Percentiles rank a stretch among this genome's conserved stretches.
phyloP scores from a whole-genome alignment of 2,113 vertebrate species.

The Bufo bufo region DNA sequence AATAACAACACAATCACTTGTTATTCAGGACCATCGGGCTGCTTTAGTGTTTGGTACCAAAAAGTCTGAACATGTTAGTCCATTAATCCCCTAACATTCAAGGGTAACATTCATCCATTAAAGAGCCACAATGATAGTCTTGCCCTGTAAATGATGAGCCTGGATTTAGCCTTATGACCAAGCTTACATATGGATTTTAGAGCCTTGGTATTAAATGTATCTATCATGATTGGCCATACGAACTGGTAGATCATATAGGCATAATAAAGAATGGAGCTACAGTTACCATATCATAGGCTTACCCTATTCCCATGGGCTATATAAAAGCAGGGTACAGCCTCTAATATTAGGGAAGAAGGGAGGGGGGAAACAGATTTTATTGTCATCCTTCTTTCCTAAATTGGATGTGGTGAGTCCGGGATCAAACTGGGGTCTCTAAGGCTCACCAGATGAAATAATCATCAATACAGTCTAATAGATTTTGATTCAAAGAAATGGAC shows the following conservation, averaged over 20 bases:
- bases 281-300: too few species aligned
- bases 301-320: not conserved
- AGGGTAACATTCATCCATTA: not conserved
- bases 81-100: not conserved
- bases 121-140: not conserved
- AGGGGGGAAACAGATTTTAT: not conserved
- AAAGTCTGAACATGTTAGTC: too few species aligned
- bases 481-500: too few species aligned
- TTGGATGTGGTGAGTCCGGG: not conserved
- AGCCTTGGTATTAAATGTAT: not conserved
- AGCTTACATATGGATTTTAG: not conserved
- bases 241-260: not conserved
- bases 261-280: not conserved
- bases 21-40: constrained; percentile 62
- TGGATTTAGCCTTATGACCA: not conserved
- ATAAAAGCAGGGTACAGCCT: not conserved
- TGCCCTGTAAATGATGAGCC: not conserved
- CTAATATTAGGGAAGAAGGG: too few species aligned
- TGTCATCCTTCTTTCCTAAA: not conserved
- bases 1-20: not conserved
- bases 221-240: not conserved
- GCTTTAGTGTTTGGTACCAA: constrained; percentile 66
- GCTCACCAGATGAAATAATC: too few species aligned
- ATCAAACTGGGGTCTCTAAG: too few species aligned
- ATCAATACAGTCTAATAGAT: too few species aligned